Percentiles rank a stretch among this genome's conserved stretches.
phyloP scores from a whole-genome alignment of 64 coral and sea anemone genomes.

The Montipora cactus region DNA sequence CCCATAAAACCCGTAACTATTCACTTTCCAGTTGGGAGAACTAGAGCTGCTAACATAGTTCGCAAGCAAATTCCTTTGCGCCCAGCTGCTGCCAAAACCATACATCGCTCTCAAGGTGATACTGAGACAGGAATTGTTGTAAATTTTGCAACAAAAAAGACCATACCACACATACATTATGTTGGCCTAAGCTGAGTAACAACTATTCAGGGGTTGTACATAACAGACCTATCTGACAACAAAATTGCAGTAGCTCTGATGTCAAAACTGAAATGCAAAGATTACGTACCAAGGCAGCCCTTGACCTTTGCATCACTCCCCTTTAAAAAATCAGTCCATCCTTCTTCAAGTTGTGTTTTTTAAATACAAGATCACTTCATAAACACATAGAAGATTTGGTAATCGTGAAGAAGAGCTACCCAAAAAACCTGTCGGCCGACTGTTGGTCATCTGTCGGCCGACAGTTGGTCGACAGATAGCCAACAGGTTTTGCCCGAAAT shows the following conservation, averaged over 20 bases:
- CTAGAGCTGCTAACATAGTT: conserved; percentile 1
- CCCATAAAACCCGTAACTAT: conserved; percentile 20
- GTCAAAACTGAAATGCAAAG: conserved; percentile 46
- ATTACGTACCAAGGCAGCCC: conserved; percentile 5
- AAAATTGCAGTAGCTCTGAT: conserved; percentile 23
- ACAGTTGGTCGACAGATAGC: too few species aligned
- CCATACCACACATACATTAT: conserved; percentile 59
- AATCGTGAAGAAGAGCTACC: not conserved
- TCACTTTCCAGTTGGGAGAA: conserved; percentile 27
- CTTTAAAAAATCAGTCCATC: not conserved
- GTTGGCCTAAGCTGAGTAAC: conserved; percentile 57
- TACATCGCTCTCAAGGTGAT: conserved; percentile 34
- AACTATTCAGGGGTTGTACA: conserved; percentile 46
- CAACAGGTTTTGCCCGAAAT: too few species aligned
- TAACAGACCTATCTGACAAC: conserved; percentile 16
- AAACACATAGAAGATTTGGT: conserved; percentile 33
- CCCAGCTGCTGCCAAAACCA: conserved; percentile 37
- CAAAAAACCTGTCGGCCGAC: too few species aligned
- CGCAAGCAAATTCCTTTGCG: conserved; percentile 31
- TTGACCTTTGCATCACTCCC: conserved; percentile 10
- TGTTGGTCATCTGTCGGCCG: too few species aligned
- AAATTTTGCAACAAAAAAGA: conserved; percentile 42
- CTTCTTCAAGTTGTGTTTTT: conserved; percentile 38
- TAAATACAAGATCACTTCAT: conserved; percentile 57
- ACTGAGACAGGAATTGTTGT: conserved; percentile 44